Conservation (phyloP, 2,797 vertebrate species). For the Anguilla megastoma region DNA sequence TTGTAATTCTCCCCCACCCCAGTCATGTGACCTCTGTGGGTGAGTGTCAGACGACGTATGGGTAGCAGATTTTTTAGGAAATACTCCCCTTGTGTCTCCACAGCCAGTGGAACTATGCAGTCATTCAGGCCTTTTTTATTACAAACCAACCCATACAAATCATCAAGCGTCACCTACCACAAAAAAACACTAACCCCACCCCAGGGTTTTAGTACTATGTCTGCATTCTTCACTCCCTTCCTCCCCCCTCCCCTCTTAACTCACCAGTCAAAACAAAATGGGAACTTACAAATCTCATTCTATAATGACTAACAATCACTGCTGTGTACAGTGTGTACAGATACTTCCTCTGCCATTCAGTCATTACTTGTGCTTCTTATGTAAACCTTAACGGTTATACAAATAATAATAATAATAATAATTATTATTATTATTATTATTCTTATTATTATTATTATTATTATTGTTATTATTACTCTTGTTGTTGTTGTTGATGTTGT, state of each 20-base stretch:
- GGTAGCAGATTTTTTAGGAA: background rate
- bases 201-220: background rate
- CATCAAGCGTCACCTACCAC: background rate
- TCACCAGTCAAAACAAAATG: no score
- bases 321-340: no score
- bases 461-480: no score
- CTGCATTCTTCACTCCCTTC: background rate
- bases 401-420: no score
- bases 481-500: no score
- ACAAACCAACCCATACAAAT: background rate
- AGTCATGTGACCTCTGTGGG: background rate
- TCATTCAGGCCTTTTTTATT: background rate
- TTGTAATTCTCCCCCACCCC: background rate
- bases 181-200: background rate
- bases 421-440: no score
- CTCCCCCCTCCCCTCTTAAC: background rate
- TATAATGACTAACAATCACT: background rate
- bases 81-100: background rate
- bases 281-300: background rate
- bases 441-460: no score
- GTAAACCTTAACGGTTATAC: background rate
- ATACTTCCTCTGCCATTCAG: background rate
- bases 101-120: background rate
- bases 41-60: background rate
- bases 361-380: background rate